Conservation (phyloP, 2,888 invertebrate species). For the Nezara viridula region DNA sequence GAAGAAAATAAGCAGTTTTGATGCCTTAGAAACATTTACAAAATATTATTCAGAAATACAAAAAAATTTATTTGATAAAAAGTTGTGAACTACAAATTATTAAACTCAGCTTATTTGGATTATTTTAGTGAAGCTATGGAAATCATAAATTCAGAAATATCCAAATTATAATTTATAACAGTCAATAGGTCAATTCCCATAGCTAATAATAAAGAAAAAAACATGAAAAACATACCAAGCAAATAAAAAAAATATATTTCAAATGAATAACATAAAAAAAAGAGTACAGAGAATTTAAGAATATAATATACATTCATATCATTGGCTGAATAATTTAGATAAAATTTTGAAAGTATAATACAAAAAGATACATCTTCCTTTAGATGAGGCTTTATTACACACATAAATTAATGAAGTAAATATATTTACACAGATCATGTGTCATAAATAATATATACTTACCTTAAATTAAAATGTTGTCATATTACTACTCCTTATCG, state of each 20-base stretch:
- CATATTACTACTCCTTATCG: not conserved
- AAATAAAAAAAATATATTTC: not conserved
- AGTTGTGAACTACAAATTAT: not conserved
- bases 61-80: not conserved
- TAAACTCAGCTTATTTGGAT: not conserved
- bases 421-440: not conserved
- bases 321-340: not conserved
- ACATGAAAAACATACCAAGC: not conserved
- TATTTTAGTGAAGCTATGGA: not conserved
- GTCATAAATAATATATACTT: not conserved
- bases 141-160: not conserved
- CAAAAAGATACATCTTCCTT: not conserved
- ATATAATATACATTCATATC: not conserved
- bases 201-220: not conserved
- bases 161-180: not conserved
- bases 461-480: not conserved
- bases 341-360: not conserved
- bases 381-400: not conserved
- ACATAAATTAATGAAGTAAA: not conserved
- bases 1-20: not conserved
- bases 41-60: no score
- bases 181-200: not conserved
- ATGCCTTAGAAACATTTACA: not conserved
- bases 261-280: not conserved
- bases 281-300: not conserved